These are phyloP conservation scores for Thumatha senex DNA, from an alignment of 2,888 invertebrate genomes.

Conservation along the genomic window DNA sequence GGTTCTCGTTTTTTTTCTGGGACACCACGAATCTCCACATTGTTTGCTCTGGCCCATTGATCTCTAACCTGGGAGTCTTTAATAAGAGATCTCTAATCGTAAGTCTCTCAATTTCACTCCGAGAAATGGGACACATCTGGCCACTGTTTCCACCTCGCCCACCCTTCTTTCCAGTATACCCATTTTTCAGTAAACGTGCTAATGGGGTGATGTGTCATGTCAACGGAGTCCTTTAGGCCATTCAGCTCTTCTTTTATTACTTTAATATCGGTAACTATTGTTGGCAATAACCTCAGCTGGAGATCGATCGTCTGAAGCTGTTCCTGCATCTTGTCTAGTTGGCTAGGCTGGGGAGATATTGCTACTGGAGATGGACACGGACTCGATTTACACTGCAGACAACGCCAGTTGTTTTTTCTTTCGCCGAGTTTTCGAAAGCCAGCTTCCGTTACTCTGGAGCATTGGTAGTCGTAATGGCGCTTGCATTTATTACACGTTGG, in stretches of 20 bases:
- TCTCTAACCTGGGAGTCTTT: not conserved
- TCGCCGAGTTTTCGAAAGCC: not conserved
- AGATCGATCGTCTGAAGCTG: not conserved
- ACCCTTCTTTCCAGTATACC: not conserved
- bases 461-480: no score
- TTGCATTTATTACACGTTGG: no score
- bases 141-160: not conserved
- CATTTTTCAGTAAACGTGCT: not conserved
- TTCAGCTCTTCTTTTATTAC: not conserved
- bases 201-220: not conserved
- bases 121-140: not conserved
- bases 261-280: not conserved
- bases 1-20: not conserved
- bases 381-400: not conserved
- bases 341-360: not conserved
- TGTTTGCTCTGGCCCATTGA: not conserved
- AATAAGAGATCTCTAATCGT: no score
- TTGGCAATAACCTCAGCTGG: not conserved
- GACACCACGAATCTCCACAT: not conserved
- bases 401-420: not conserved
- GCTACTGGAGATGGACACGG: not conserved
- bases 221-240: not conserved
- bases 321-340: not conserved
- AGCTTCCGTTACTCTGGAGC: not conserved
- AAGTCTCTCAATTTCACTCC: not conserved